These are phyloP conservation scores for Machaerirhynchus nigripectus DNA, from an alignment of 2,113 vertebrate genomes.

Conservation along the genomic window DNA sequence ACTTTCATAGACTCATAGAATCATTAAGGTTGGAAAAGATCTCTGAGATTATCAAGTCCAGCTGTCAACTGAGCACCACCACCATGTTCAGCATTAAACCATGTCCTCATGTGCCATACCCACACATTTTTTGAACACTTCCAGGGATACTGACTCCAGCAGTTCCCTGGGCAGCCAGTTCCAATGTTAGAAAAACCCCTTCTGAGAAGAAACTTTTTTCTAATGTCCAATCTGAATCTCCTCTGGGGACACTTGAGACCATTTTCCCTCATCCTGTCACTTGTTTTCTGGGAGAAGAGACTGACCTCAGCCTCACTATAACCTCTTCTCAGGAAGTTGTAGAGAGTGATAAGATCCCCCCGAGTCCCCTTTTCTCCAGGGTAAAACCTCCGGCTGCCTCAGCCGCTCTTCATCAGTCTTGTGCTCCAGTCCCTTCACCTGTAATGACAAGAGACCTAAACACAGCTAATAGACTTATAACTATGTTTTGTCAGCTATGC, in stretches of 20 bases:
- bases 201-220: neutral
- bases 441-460: neutral
- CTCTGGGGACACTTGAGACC: neutral
- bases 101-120: neutral
- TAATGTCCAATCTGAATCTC: neutral
- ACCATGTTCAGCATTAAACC: neutral
- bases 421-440: neutral
- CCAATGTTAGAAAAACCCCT: neutral
- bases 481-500: neutral
- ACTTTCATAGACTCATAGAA: neutral
- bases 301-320: neutral
- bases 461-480: neutral
- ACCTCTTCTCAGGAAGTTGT: neutral
- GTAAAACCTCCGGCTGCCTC: neutral
- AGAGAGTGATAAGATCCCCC: neutral
- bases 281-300: neutral
- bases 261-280: neutral
- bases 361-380: neutral
- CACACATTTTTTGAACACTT: neutral
- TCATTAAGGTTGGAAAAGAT: neutral
- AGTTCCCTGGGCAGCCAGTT: neutral
- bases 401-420: neutral
- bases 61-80: neutral
- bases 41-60: neutral
- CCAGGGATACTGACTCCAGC: neutral